These are phyloP conservation scores for Hypolimnas misippus DNA, from an alignment of 2,888 invertebrate genomes.

Conservation along the genomic window DNA sequence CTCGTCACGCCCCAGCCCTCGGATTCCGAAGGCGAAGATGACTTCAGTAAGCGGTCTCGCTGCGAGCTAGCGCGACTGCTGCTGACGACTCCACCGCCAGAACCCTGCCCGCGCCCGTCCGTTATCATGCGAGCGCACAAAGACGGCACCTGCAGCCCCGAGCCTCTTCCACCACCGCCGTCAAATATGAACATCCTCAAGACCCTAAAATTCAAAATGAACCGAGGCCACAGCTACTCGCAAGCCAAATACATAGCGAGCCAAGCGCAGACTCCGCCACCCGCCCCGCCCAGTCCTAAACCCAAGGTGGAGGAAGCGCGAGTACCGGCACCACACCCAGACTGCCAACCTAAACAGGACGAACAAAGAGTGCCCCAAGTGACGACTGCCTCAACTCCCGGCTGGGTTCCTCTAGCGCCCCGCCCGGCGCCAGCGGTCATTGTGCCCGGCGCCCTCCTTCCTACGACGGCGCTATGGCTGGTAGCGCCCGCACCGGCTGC, in stretches of 20 bases:
- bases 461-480: conserved; percentile 70
- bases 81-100: conserved; percentile 84
- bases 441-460: conserved; percentile 67
- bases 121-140: conserved; percentile 95
- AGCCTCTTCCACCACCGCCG: conserved; percentile 65
- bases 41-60: conserved; percentile 69
- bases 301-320: conserved; percentile 56
- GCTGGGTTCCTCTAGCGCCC: conserved; percentile 75
- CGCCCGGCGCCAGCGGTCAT: conserved; percentile 78
- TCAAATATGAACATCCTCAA: conserved; percentile 86
- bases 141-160: conserved; percentile 88
- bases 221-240: conserved; percentile 85
- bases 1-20: conserved; percentile 93
- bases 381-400: conserved; percentile 49
- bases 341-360: conserved; percentile 47
- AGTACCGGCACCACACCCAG: conserved; percentile 62
- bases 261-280: conserved; percentile 58
- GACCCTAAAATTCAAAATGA: conserved; percentile 89
- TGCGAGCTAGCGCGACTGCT: conserved; percentile 83
- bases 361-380: conserved; percentile 49
- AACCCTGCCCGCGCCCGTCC: conserved; percentile 83
- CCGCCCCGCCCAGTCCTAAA: conserved; percentile 43
- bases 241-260: conserved; percentile 84
- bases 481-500: conserved; percentile 77
- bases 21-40: conserved; percentile 91